Conservation (phyloP, 2,797 vertebrate species). For the Sciurus carolinensis region DNA sequence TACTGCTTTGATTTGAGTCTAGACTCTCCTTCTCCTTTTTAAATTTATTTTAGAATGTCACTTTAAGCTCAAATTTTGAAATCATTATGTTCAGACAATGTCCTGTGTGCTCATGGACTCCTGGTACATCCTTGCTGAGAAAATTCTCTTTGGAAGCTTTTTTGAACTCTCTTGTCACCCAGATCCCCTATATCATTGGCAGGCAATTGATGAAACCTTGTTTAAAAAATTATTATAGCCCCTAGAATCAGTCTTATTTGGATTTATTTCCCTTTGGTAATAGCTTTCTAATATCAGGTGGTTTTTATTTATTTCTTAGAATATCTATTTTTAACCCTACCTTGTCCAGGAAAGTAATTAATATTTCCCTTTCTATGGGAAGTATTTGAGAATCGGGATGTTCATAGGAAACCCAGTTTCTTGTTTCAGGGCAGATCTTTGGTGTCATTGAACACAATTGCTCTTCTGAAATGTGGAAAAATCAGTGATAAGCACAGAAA, state of each 20-base stretch:
- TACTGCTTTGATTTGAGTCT: background rate
- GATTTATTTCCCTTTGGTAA: background rate
- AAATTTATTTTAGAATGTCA: background rate
- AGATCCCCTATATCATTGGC: background rate
- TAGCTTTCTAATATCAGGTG: background rate
- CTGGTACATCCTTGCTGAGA: background rate
- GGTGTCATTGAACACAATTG: background rate
- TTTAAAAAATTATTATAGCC: background rate
- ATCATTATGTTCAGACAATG: background rate
- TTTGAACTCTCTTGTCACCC: background rate
- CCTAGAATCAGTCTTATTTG: background rate
- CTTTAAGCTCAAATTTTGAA: background rate
- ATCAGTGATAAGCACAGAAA: background rate
- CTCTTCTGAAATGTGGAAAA: background rate
- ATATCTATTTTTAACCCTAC: conserved; percentile 46
- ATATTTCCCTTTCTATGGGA: background rate
- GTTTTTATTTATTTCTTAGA: conserved; percentile 5
- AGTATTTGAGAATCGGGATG: background rate
- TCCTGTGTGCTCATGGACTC: background rate
- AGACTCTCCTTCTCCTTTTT: background rate
- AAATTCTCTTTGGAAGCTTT: background rate
- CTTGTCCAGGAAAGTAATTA: background rate
- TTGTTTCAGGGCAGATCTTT: background rate
- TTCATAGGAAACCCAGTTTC: conserved; percentile 38
- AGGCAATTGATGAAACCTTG: background rate